Base-by-base conservation (phyloP, 2,888 invertebrate species). In the Luperina nickerlii region DNA sequence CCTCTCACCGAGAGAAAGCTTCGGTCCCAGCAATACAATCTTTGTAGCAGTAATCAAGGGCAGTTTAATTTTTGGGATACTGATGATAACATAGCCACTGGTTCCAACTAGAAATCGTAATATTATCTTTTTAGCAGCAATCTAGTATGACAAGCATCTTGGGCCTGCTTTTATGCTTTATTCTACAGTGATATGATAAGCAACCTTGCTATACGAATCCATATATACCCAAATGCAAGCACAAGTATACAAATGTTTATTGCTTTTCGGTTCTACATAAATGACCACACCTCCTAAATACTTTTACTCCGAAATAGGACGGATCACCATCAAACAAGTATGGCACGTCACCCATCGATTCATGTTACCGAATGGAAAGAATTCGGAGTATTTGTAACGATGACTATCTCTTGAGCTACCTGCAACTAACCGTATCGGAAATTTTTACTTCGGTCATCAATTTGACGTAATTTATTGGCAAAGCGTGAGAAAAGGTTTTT, bases 341-440 rank as follows among this genome's bases (percentile, higher is more conserved):
- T 48, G 20, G 11, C 48, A 66, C 68, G 54, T 82, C 83, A 82
- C 51, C 51, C 63, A 78, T 81, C 82, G 83, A 83, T 85, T 84
- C 84, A 85, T 32, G 76, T 89, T 79, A 83, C 85, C 81, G 76
- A 81, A 79, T 72, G 15, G 79, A 88, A 90, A 86, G 86, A 91
- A 93, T 92, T 92, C 90, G 78, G 91, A 91, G 87, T 92, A 94
- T 95, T 94, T 89, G 88, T 83, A 86, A 82, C 90, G 91, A 93
- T 93, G 87, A 74, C 65, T 87, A 90, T 93, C 91, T 87, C 77
- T 87, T 87, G 84, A 84, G 91, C 93, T 95, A 95, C 95, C 94
- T 94, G 94, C 91, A 79, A 87, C 90, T 79, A 87, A 84, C 77
- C 85, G 83, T 90, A 89, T 89, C 77, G 84, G 85, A 89, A 77